phyloP scores from a whole-genome alignment of 2,113 vertebrate genomes.

The Myocastor coypus region DNA sequence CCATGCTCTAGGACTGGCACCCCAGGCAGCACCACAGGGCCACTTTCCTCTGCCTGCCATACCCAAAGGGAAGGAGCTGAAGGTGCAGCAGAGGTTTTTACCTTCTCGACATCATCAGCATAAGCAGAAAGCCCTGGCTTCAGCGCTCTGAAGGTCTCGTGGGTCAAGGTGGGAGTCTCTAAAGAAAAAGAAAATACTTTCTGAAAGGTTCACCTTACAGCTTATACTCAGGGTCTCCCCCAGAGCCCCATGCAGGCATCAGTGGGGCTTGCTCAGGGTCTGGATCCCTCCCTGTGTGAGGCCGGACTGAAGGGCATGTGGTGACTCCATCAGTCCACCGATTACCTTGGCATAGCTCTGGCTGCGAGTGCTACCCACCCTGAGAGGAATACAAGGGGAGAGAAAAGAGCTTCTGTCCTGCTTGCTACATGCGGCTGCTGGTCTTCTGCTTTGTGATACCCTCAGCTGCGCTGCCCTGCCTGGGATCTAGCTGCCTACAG shows the following conservation, averaged over 20 bases:
- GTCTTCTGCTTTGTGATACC: not conserved
- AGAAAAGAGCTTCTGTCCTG: not conserved
- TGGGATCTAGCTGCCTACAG: not conserved
- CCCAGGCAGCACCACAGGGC: not conserved
- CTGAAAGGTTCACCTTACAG: not conserved
- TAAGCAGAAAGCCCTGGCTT: constrained; percentile 96
- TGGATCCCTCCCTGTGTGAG: not conserved
- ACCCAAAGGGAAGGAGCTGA: not conserved
- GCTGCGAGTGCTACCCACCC: not conserved
- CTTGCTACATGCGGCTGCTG: not conserved
- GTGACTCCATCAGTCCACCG: not conserved
- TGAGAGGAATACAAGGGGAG: not conserved
- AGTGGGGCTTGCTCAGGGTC: not conserved
- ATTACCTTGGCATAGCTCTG: not conserved
- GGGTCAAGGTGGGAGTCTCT: constrained; percentile 91
- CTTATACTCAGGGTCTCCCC: not conserved
- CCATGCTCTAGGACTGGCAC: no score
- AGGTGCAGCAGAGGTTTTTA: constrained; percentile 68
- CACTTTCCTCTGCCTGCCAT: not conserved
- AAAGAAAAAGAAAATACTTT: constrained; percentile 64
- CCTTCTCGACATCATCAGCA: constrained; percentile 94
- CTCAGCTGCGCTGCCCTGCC: not conserved
- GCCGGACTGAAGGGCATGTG: not conserved
- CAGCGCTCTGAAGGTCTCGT: constrained; percentile 94
- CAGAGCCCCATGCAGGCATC: not conserved